These are phyloP conservation scores for Perizoma flavofasciatum DNA, from an alignment of 2,888 invertebrate species.

Conservation along the genomic window DNA sequence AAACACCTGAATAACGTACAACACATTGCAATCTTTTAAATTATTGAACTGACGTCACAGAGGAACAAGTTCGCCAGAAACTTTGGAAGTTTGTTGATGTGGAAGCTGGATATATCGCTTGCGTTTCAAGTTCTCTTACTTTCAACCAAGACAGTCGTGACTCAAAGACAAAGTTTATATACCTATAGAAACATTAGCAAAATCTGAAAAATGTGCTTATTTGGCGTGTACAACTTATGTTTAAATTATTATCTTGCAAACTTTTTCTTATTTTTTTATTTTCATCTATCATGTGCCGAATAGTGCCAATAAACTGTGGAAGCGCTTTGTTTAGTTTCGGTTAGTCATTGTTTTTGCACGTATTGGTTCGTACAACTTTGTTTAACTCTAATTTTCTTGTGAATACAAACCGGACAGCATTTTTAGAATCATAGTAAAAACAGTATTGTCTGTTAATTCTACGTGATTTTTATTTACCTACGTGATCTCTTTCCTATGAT, in stretches of 20 bases:
- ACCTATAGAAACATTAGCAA: constrained; percentile 58
- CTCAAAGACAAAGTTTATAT: constrained; percentile 69
- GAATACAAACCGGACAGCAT: constrained; percentile 20
- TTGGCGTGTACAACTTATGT: constrained; percentile 40
- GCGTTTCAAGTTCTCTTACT: constrained; percentile 61
- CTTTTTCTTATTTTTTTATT: constrained; percentile 34
- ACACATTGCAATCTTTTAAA: constrained; percentile 50
- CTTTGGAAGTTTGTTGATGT: constrained; percentile 67
- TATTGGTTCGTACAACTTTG: constrained; percentile 21
- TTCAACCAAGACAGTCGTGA: constrained; percentile 52
- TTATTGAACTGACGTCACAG: constrained; percentile 61
- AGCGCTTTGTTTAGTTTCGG: constrained; percentile 20
- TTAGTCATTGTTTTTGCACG: constrained; percentile 28
- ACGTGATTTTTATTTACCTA: constrained; percentile 9
- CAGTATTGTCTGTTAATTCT: constrained; percentile 18
- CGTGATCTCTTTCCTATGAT: constrained; percentile 16
- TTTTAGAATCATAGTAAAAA: constrained; percentile 11
- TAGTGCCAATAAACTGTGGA: constrained; percentile 28
- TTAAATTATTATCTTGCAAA: constrained; percentile 41
- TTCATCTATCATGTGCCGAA: constrained; percentile 23
- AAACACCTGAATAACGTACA: constrained; percentile 37
- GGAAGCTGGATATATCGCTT: constrained; percentile 61
- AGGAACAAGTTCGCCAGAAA: constrained; percentile 60
- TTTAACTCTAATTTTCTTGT: constrained; percentile 18
- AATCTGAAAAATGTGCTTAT: constrained; percentile 58